A percentile compares a stretch with the other conserved stretches of the same genome.
phyloP scores from a whole-genome alignment of 2,113 vertebrate genomes.

The Archilochus colubris region DNA sequence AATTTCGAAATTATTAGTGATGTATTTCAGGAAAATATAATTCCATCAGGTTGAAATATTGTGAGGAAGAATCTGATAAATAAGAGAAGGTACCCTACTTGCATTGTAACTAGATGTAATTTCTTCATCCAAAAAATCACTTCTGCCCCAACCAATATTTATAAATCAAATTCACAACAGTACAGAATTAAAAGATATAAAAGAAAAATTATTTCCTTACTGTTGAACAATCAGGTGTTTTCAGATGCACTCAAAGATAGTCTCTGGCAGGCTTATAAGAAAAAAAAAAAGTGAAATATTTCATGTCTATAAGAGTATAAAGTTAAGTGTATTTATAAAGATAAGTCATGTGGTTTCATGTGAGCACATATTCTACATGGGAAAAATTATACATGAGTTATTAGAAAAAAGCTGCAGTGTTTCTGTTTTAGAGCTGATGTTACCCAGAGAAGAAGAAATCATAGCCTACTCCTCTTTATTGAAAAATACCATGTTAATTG shows the following conservation, averaged over 20 bases:
- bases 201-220: neutral
- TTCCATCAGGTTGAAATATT: neutral
- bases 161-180: neutral
- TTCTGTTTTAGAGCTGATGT: neutral
- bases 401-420: neutral
- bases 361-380: neutral
- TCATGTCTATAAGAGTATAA: neutral
- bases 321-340: neutral
- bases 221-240: neutral
- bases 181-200: neutral
- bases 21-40: constrained; percentile 6
- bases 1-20: constrained; percentile 21
- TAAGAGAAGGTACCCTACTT: constrained; percentile 20
- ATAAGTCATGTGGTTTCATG: neutral
- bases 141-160: neutral
- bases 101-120: neutral
- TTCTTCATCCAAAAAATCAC: neutral
- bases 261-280: neutral
- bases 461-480: neutral
- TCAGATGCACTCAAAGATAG: neutral
- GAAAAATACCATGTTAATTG: constrained; percentile 17
- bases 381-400: neutral
- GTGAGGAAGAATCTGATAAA: neutral
- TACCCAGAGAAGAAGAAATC: neutral
- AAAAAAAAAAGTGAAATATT: neutral